phyloP scores from a whole-genome alignment of 2,888 invertebrate species.

The Gortyna flavago region DNA sequence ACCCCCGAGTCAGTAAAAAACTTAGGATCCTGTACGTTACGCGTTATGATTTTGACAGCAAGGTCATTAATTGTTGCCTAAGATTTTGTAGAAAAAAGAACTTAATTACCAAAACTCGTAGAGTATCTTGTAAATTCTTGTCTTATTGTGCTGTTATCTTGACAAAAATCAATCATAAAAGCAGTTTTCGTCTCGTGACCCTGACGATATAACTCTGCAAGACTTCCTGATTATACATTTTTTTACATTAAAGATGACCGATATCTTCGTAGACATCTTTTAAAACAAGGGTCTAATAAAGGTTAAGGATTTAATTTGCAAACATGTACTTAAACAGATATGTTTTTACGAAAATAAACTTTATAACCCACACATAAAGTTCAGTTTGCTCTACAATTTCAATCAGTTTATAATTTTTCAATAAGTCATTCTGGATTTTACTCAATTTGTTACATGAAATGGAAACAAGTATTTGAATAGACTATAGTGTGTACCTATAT shows the following conservation, averaged over 20 bases:
- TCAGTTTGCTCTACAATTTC: no score
- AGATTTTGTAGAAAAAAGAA: neutral
- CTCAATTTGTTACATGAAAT: neutral
- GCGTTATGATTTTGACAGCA: constrained; percentile 23
- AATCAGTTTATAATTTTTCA: neutral
- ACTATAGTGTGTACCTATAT: neutral
- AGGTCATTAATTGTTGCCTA: constrained; percentile 1
- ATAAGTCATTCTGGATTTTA: neutral
- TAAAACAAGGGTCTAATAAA: neutral
- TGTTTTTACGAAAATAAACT: no score
- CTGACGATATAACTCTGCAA: constrained; percentile 14
- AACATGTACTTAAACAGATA: no score
- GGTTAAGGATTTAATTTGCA: neutral
- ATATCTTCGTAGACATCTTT: neutral
- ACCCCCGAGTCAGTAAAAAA: constrained; percentile 8
- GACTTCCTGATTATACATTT: constrained; percentile 19
- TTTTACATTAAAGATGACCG: neutral
- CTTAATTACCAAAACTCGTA: constrained; percentile 15
- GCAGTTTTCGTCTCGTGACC: constrained; percentile 31
- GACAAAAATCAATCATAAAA: constrained; percentile 32
- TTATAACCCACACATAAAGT: neutral
- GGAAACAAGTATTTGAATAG: neutral
- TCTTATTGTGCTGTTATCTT: constrained; percentile 36
- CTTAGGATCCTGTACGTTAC: constrained; percentile 24
- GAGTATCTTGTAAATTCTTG: constrained; percentile 4